phyloP scores from a whole-genome alignment of 2,113 vertebrate genomes.

The Grantiella picta region DNA sequence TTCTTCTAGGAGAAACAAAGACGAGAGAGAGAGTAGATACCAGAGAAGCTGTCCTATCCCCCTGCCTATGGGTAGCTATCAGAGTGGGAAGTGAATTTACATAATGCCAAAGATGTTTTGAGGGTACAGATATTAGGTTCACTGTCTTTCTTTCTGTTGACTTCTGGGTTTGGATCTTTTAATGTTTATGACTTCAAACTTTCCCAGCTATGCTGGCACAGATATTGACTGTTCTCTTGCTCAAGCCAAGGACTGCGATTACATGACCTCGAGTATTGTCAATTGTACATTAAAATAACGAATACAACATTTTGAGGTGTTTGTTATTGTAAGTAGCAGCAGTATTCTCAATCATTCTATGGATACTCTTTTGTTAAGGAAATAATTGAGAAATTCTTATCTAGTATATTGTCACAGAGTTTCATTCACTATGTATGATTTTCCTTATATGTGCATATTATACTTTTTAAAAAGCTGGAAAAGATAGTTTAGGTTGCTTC shows the following conservation, averaged over 20 bases:
- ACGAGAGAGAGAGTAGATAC: background rate
- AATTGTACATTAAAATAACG: background rate
- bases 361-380: background rate
- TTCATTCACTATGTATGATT: background rate
- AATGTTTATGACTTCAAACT: background rate
- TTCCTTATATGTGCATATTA: background rate
- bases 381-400: background rate
- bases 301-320: fast-evolving
- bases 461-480: background rate
- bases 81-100: background rate
- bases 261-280: background rate
- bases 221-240: background rate
- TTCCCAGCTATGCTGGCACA: background rate
- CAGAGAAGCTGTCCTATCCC: fast-evolving
- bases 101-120: background rate
- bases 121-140: background rate
- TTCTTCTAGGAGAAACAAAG: background rate
- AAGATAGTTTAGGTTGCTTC: background rate
- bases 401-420: background rate
- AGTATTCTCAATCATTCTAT: background rate
- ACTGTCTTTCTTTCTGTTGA: background rate
- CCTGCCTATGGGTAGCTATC: background rate
- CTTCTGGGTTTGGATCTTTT: background rate
- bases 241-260: background rate
- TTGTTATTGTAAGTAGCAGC: background rate